phyloP scores from a whole-genome alignment of 2,113 vertebrate species.

The Burhinus oedicnemus region DNA sequence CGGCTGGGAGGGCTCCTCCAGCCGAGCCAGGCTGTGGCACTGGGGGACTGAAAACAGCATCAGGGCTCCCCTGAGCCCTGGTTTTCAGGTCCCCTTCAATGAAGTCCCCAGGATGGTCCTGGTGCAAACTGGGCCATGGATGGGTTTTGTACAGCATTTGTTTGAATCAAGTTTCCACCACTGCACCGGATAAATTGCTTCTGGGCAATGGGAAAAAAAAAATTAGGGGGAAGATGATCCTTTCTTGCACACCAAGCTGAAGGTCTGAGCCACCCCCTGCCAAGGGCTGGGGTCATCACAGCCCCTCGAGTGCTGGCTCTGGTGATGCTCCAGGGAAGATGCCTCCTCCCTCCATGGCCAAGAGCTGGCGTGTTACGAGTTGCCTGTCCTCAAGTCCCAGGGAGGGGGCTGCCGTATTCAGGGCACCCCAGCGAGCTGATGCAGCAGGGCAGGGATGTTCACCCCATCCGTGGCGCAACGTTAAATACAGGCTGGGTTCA shows the following conservation, averaged over 20 bases:
- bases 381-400: neutral
- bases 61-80: neutral
- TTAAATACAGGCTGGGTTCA: neutral
- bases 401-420: neutral
- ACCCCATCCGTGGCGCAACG: neutral
- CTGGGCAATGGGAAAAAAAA: neutral
- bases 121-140: neutral
- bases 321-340: neutral
- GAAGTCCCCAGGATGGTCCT: neutral
- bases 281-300: neutral
- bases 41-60: neutral
- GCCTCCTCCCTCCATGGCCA: neutral
- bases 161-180: neutral
- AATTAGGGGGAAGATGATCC: neutral
- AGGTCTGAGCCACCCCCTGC: neutral
- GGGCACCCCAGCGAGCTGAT: neutral
- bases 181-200: neutral
- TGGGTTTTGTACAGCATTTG: neutral
- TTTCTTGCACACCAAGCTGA: neutral
- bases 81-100: neutral
- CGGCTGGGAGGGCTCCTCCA: neutral
- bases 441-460: neutral
- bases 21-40: accelerated
- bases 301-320: neutral
- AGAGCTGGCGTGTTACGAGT: accelerated